Evolutionary conservation across 2,113 vertebrate genomes (phyloP).

Genomic region (Xiphophorus hellerii): DNA sequence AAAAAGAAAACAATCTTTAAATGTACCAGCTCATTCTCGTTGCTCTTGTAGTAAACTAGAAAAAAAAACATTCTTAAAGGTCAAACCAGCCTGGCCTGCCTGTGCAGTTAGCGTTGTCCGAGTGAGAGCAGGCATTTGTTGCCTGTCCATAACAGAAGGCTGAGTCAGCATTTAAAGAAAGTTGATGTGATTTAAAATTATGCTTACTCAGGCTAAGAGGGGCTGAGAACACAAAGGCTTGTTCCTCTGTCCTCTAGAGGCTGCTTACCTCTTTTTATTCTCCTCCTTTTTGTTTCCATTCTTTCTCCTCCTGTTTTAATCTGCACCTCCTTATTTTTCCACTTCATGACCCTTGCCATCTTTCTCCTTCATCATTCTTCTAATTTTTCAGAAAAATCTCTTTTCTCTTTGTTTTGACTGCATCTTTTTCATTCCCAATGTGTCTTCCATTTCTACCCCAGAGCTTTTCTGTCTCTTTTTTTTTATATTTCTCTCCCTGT

Average conservation of each 20-base stretch:
- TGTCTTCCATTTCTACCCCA: not conserved
- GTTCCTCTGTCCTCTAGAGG: constrained; percentile 28
- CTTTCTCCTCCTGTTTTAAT: not conserved
- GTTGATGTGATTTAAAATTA: constrained; percentile 38
- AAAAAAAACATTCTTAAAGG: not conserved
- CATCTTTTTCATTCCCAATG: not conserved
- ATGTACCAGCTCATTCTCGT: not conserved
- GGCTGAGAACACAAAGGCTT: constrained; percentile 8
- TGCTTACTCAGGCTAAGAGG: constrained; percentile 50
- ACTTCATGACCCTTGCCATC: not conserved
- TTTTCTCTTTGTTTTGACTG: not conserved
- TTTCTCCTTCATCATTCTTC: not conserved
- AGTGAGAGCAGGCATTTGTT: constrained; percentile 2
- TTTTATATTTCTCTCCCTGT: not conserved
- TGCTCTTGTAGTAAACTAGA: not conserved
- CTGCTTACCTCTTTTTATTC: not conserved
- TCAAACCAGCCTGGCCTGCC: not conserved
- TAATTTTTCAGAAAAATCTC: not conserved
- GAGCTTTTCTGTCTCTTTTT: not conserved
- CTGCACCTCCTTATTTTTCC: not conserved
- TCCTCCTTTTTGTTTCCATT: not conserved
- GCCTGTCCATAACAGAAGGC: constrained; percentile 8
- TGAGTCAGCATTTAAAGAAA: constrained; percentile 48
- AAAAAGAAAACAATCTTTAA: too few species aligned
- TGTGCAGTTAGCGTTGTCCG: not conserved